Evolutionary conservation across 37 sponge, comb jelly and placozoan genomes (phyloP).

Genomic region (Crambe crambe): DNA sequence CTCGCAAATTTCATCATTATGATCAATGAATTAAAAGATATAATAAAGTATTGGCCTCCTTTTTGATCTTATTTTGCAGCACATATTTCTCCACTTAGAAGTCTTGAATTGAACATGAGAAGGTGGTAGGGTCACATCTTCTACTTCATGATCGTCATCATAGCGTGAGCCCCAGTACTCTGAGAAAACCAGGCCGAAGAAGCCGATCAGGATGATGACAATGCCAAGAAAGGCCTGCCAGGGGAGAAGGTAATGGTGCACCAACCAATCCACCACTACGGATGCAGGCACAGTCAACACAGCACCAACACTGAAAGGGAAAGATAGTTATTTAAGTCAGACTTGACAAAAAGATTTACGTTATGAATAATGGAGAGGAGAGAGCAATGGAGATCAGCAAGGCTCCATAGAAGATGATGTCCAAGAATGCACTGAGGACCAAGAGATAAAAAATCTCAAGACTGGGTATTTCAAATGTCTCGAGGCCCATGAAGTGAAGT

Average conservation of each 20-base stretch:
- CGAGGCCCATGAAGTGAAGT: slow-evolving; percentile 31
- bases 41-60: too few relatives aligned
- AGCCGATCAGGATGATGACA: slow-evolving; percentile 60
- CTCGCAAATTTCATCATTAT: too few relatives aligned
- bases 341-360: slow-evolving; percentile 41
- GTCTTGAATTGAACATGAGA: neutral
- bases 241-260: slow-evolving; percentile 31
- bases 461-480: slow-evolving; percentile 45
- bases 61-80: too few relatives aligned
- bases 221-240: slow-evolving; percentile 33
- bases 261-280: slow-evolving; percentile 56
- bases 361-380: slow-evolving; percentile 65
- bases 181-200: slow-evolving; percentile 46
- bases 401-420: slow-evolving; percentile 37
- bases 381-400: slow-evolving; percentile 59
- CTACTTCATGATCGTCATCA: too few relatives aligned
- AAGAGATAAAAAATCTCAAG: slow-evolving; percentile 24
- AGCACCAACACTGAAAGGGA: too few relatives aligned
- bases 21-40: too few relatives aligned
- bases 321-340: too few relatives aligned
- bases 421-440: slow-evolving; percentile 31
- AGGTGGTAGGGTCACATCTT: neutral
- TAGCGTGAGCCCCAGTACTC: slow-evolving; percentile 18
- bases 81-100: neutral
- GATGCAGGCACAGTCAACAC: slow-evolving; percentile 51